Percentiles rank a stretch among this genome's conserved stretches.
Conservation (phyloP, 2,797 vertebrate genomes). For the Pangasius mekongensis region DNA sequence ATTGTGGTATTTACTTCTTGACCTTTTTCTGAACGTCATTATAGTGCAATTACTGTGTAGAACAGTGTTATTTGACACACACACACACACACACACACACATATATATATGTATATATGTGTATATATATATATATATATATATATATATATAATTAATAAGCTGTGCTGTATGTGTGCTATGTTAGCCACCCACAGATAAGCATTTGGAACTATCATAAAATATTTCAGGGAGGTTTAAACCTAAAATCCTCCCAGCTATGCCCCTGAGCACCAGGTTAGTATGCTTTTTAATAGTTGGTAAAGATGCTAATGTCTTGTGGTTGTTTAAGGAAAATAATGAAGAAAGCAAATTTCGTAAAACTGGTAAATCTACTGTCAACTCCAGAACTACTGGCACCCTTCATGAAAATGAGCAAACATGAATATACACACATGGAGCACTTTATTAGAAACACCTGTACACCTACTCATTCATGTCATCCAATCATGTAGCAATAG, state of each 20-base stretch:
- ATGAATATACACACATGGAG: background rate
- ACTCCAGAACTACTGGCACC: background rate
- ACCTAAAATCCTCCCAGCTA: background rate
- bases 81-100: too few species aligned
- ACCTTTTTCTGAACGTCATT: background rate
- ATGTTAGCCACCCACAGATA: background rate
- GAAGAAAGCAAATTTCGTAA: background rate
- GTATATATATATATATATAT: too few species aligned
- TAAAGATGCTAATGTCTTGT: background rate
- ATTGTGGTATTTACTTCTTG: background rate
- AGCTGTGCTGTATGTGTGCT: background rate
- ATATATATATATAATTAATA: background rate
- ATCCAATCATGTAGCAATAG: background rate
- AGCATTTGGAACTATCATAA: background rate
- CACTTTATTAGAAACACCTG: background rate
- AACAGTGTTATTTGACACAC: background rate
- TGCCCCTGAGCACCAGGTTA: background rate
- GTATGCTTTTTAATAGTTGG: background rate
- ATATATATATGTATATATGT: too few species aligned
- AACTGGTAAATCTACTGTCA: background rate
- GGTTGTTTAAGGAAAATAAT: background rate
- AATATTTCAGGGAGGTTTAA: background rate
- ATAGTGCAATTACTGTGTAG: background rate
- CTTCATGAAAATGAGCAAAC: background rate
- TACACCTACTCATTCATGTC: background rate